phyloP scores from a whole-genome alignment of 2,113 vertebrate genomes.

The Mus pahari region DNA sequence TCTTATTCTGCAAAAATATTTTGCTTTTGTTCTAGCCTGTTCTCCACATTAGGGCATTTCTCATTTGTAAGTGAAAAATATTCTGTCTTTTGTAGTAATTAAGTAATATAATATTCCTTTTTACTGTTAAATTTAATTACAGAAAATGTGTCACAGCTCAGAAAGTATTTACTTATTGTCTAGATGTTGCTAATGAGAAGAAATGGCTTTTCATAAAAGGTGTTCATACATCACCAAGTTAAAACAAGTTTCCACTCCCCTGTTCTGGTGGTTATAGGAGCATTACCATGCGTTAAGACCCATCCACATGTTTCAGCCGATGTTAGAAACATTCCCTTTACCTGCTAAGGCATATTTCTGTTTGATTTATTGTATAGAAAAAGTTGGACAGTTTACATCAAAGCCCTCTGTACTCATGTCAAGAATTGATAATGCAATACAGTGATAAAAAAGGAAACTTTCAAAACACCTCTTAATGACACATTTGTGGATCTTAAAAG shows the following conservation, averaged over 20 bases:
- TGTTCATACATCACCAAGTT: not conserved
- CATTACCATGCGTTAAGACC: not conserved
- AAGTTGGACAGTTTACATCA: slow-evolving; percentile 41
- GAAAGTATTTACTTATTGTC: slow-evolving; percentile 3
- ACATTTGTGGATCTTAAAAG: not conserved
- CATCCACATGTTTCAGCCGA: slow-evolving; percentile 14
- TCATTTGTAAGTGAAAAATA: not conserved
- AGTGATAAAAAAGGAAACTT: not conserved
- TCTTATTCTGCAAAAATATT: not conserved
- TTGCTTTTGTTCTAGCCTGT: not conserved
- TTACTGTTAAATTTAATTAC: not conserved
- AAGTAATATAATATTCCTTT: not conserved
- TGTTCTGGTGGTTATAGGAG: slow-evolving; percentile 4
- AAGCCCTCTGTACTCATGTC: not conserved
- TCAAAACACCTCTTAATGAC: not conserved
- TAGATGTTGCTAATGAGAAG: slow-evolving; percentile 17
- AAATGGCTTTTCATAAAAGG: slow-evolving; percentile 25
- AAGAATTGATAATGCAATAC: not conserved
- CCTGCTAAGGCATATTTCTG: not conserved
- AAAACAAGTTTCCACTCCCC: slow-evolving; percentile 23
- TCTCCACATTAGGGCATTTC: not conserved
- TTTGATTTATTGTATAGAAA: not conserved
- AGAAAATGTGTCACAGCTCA: not conserved
- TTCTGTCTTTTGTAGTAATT: not conserved
- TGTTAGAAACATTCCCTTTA: slow-evolving; percentile 32